Conservation (phyloP, 2,888 invertebrate species). For the Agrotis clavis region DNA sequence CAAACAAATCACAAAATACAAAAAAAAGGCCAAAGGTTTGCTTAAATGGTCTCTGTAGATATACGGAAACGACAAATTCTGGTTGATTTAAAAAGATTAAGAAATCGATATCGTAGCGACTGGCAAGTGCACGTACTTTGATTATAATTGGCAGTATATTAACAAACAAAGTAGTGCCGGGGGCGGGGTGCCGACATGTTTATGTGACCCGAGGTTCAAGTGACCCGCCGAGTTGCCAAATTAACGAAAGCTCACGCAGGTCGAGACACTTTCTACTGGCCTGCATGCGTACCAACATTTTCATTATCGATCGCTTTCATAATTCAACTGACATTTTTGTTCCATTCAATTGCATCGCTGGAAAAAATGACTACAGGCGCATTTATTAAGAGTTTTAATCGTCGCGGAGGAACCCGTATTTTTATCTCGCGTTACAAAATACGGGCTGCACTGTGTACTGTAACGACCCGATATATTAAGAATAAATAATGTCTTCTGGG, state of each 20-base stretch:
- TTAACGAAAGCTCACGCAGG: constrained; percentile 87
- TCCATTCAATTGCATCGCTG: constrained; percentile 83
- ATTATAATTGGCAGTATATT: constrained; percentile 88
- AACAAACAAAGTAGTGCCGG: constrained; percentile 87
- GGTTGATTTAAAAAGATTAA: constrained; percentile 82
- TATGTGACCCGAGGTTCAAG: constrained; percentile 83
- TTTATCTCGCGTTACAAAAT: constrained; percentile 69
- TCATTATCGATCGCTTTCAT: constrained; percentile 90
- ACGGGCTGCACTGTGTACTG: constrained; percentile 40
- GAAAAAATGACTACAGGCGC: constrained; percentile 71
- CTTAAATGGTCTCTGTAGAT: constrained; percentile 64
- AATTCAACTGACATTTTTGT: constrained; percentile 90
- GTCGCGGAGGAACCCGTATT: constrained; percentile 65
- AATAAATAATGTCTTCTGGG: constrained; percentile 46
- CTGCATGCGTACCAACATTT: constrained; percentile 85
- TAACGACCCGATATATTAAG: constrained; percentile 46
- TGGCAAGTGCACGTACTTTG: constrained; percentile 82
- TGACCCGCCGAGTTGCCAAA: constrained; percentile 87
- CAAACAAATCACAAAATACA: constrained; percentile 49
- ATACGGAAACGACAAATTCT: constrained; percentile 77
- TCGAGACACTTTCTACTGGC: constrained; percentile 90
- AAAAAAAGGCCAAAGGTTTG: constrained; percentile 63
- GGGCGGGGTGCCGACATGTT: constrained; percentile 87
- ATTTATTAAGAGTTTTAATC: constrained; percentile 75
- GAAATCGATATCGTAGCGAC: constrained; percentile 82